Evolutionary conservation across 1,140 invertebrate genomes (phyloP).

Genomic region (Drosophila bifasciata): DNA sequence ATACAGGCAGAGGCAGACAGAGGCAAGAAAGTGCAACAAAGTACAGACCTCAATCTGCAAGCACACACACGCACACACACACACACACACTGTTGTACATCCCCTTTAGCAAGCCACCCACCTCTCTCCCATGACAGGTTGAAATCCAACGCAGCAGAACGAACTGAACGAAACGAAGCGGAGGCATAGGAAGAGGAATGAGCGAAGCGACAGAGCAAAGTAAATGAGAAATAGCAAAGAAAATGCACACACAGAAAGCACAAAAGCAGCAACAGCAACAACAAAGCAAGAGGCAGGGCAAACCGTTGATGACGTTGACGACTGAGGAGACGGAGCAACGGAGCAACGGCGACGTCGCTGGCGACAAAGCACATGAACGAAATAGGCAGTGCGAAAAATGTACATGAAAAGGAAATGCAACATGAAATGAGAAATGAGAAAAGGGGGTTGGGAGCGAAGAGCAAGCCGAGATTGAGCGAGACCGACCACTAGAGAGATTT

Average conservation of each 20-base stretch:
- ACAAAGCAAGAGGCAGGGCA: slow-evolving; percentile 48
- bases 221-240: slow-evolving; percentile 72
- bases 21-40: slow-evolving; percentile 73
- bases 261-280: slow-evolving; percentile 31
- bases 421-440: slow-evolving; percentile 15
- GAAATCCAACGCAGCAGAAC: slow-evolving; percentile 81
- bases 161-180: slow-evolving; percentile 40
- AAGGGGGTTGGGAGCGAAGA: not conserved
- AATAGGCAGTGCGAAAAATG: slow-evolving; percentile 72
- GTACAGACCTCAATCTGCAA: slow-evolving; percentile 74
- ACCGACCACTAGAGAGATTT: slow-evolving; percentile 19
- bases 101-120: slow-evolving; percentile 5
- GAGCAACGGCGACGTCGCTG: not conserved
- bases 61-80: slow-evolving; percentile 11
- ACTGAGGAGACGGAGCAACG: not conserved
- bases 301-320: slow-evolving; percentile 45
- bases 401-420: slow-evolving; percentile 64
- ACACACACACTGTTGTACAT: slow-evolving; percentile 1
- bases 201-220: slow-evolving; percentile 65
- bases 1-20: slow-evolving; percentile 43
- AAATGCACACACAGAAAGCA: slow-evolving; percentile 61
- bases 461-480: slow-evolving; percentile 8
- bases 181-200: too few relatives aligned
- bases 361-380: slow-evolving; percentile 53
- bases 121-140: slow-evolving; percentile 69